These are phyloP conservation scores for Sebastes variabilis DNA, from an alignment of 2,797 vertebrate genomes.

Conservation along the genomic window DNA sequence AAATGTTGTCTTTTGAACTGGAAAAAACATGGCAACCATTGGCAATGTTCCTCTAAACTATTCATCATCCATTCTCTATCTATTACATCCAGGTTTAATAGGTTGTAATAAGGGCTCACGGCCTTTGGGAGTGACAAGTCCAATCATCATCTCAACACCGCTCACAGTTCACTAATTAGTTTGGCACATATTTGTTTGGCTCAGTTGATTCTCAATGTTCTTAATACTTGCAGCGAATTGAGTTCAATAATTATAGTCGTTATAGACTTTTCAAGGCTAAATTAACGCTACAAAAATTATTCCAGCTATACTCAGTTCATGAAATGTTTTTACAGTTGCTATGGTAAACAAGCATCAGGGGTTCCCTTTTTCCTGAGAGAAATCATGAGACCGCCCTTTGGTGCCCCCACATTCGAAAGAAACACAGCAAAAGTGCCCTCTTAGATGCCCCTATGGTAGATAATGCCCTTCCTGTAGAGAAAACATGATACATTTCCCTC, in stretches of 20 bases:
- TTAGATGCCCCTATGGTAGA: no score
- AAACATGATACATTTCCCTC: no score
- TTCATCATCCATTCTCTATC: slow-evolving; percentile 19
- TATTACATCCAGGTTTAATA: background rate
- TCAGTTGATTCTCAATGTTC: slow-evolving; percentile 14
- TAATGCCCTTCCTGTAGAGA: no score
- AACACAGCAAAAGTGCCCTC: no score
- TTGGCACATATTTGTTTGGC: slow-evolving; percentile 11
- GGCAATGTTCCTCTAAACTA: background rate
- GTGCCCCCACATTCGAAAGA: background rate
- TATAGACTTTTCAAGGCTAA: background rate
- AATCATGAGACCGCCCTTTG: background rate
- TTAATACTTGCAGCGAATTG: slow-evolving; percentile 9
- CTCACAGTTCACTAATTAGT: slow-evolving; percentile 28
- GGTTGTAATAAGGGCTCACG: background rate
- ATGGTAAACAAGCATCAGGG: background rate
- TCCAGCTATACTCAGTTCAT: background rate
- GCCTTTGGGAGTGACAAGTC: background rate
- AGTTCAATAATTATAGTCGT: slow-evolving; percentile 15
- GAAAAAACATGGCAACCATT: background rate
- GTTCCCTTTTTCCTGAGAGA: slow-evolving; percentile 3
- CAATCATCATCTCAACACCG: background rate
- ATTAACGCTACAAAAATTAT: background rate
- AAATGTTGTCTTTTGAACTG: background rate
- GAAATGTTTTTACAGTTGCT: slow-evolving; percentile 2